Percentiles rank a stretch among this genome's conserved stretches.
Evolutionary conservation across 2,888 invertebrate genomes (phyloP).

Genomic region (Syritta pipiens): DNA sequence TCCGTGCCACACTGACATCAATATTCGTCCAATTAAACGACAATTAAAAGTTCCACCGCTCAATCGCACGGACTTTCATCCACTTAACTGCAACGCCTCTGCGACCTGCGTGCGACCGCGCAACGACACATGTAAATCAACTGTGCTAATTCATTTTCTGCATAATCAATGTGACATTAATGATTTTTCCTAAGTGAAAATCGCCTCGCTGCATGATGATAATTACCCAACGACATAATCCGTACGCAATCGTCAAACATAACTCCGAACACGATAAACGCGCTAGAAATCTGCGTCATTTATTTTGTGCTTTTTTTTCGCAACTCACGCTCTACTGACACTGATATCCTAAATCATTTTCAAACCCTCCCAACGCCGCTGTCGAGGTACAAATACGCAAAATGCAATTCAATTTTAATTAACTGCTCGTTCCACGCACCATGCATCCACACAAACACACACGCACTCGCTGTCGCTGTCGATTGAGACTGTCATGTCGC

Average conservation of each 20-base stretch:
- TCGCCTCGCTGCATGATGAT: constrained; percentile 47
- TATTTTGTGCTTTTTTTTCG: constrained; percentile 5
- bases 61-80: no score
- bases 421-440: constrained; percentile 59
- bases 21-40: neutral
- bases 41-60: neutral
- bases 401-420: constrained; percentile 54
- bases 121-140: neutral
- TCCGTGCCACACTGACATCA: neutral
- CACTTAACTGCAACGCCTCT: no score
- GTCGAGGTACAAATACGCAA: constrained; percentile 24
- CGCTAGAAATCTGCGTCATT: constrained; percentile 10
- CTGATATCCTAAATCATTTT: constrained; percentile 18
- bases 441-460: constrained; percentile 35
- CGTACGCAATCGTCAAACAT: constrained; percentile 59
- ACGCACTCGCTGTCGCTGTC: neutral
- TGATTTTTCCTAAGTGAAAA: constrained; percentile 54
- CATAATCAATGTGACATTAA: constrained; percentile 62
- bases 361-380: no score
- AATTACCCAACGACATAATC: constrained; percentile 62
- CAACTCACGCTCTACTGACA: constrained; percentile 42
- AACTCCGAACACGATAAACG: constrained; percentile 54
- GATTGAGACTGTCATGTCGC: neutral
- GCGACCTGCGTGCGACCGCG: no score
- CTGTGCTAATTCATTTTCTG: constrained; percentile 21